Evolutionary conservation across 1,140 invertebrate genomes (phyloP).

Genomic region (Steinernema khuongi): DNA sequence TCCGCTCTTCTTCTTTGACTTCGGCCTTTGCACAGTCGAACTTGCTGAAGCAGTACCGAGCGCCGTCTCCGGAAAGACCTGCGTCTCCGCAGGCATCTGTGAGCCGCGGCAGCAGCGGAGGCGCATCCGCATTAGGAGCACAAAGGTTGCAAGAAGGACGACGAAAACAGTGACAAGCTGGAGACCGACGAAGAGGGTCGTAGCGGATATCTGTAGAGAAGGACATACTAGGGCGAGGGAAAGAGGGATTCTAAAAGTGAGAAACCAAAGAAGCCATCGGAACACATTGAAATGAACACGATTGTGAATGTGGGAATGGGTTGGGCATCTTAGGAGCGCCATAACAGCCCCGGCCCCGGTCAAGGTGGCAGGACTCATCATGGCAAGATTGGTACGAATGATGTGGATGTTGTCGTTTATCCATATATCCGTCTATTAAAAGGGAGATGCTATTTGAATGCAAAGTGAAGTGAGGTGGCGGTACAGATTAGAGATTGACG

Average conservation of each 20-base stretch:
- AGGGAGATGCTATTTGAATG: no score
- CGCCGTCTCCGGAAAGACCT: background rate
- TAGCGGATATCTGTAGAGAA: conserved; percentile 30
- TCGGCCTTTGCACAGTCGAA: background rate
- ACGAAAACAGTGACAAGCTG: conserved; percentile 26
- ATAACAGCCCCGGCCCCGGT: background rate
- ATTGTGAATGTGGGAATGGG: background rate
- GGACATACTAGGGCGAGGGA: conserved; percentile 9
- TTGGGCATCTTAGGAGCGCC: background rate
- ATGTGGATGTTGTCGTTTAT: background rate
- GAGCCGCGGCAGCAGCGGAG: background rate
- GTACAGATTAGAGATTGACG: background rate
- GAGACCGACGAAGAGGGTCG: conserved; percentile 22
- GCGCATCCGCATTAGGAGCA: background rate
- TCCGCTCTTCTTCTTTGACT: background rate
- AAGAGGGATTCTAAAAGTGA: background rate
- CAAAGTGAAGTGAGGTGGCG: conserved; percentile 2
- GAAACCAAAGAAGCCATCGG: background rate
- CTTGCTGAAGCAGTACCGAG: background rate
- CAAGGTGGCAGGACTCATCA: background rate
- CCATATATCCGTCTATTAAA: background rate
- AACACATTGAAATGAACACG: conserved; percentile 12
- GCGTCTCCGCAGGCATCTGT: background rate
- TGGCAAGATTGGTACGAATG: background rate
- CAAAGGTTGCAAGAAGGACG: conserved; percentile 8